Percentiles rank a stretch among this genome's conserved stretches.
Conservation (phyloP, 2,113 vertebrate species). For the Pagrus major region DNA sequence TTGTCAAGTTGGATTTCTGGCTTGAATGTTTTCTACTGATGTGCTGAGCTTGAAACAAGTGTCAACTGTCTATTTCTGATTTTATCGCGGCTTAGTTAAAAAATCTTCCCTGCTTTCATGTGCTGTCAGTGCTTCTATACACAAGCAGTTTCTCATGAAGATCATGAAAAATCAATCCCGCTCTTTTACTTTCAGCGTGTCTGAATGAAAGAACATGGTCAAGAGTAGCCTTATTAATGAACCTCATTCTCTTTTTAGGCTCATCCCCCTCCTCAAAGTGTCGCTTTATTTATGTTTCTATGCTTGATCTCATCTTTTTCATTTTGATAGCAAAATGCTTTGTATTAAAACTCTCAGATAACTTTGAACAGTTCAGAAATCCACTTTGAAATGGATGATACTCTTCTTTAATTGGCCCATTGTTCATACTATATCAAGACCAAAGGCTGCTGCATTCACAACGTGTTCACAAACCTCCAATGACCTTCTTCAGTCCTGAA, state of each 20-base stretch:
- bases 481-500: neutral
- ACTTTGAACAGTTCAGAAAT: neutral
- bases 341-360: neutral
- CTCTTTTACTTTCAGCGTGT: constrained; percentile 1
- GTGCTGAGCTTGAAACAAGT: constrained; percentile 17
- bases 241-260: neutral
- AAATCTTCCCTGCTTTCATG: neutral
- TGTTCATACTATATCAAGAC: neutral
- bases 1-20: constrained; percentile 22
- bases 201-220: neutral
- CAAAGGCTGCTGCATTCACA: neutral
- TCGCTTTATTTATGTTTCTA: neutral
- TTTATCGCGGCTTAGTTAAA: neutral
- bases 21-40: constrained; percentile 9
- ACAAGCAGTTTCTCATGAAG: neutral
- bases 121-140: neutral
- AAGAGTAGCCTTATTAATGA: constrained; percentile 9
- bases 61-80: neutral
- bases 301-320: constrained; percentile 3
- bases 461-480: neutral
- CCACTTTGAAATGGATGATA: neutral
- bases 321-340: neutral
- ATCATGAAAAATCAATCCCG: constrained; percentile 1
- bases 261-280: neutral
- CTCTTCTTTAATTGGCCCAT: neutral